Evolutionary conservation across 2,888 invertebrate species (phyloP).

Genomic region (Prosopocoilus inquinatus): DNA sequence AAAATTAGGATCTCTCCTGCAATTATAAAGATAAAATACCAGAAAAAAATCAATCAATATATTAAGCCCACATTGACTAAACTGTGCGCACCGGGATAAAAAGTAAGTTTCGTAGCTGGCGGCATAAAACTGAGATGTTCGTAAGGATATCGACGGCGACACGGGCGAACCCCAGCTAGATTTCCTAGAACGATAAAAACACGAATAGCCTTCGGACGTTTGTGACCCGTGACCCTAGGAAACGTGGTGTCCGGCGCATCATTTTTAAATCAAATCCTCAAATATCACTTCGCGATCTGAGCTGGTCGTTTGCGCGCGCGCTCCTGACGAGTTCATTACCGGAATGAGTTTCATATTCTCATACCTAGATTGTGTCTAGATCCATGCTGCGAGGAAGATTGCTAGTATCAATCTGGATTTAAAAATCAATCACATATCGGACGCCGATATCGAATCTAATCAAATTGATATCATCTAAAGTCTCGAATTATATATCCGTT

Average conservation of each 20-base stretch:
- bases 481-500: constrained; percentile 6
- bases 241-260: constrained; percentile 1
- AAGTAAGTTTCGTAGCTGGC: neutral
- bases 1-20: constrained; percentile 2
- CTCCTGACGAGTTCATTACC: constrained; percentile 23
- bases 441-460: constrained; percentile 29
- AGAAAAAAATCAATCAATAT: constrained; percentile 16
- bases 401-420: constrained; percentile 34
- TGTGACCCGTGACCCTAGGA: constrained; percentile 20
- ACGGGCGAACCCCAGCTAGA: constrained; percentile 16
- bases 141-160: constrained; percentile 2
- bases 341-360: constrained; percentile 22
- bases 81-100: constrained; percentile 3
- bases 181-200: constrained; percentile 25
- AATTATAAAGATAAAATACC: constrained; percentile 14
- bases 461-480: constrained; percentile 26
- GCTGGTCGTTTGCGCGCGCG: neutral
- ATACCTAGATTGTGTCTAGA: constrained; percentile 24
- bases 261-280: no score
- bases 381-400: constrained; percentile 39
- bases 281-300: no score
- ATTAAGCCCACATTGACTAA: constrained; percentile 17
- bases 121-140: constrained; percentile 6
- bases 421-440: constrained; percentile 36
- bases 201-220: constrained; percentile 22